Evolutionary conservation across 2,113 vertebrate genomes (phyloP).

Genomic region (Bagarius yarrelli): DNA sequence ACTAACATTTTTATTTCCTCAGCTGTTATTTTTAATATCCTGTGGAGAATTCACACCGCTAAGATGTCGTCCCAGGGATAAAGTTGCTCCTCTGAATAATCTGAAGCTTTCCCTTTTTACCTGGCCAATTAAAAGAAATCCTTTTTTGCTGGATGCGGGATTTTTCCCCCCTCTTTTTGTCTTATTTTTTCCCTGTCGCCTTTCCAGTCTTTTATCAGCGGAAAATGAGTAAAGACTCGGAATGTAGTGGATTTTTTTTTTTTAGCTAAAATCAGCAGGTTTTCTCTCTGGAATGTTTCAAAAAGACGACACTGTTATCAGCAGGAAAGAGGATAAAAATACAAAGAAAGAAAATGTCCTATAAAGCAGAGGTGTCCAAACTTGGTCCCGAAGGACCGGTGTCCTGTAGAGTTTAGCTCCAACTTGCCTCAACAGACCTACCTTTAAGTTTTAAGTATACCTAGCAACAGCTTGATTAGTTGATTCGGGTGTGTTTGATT

Average conservation of each 20-base stretch:
- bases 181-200: background rate
- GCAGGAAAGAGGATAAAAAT: background rate
- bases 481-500: no score
- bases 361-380: no score
- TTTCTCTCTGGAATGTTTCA: background rate
- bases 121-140: slow-evolving; percentile 3
- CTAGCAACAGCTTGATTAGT: no score
- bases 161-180: slow-evolving; percentile 4
- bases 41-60: background rate
- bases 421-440: no score
- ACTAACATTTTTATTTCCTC: background rate
- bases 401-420: no score
- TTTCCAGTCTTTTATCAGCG: background rate
- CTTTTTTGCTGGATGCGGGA: slow-evolving; percentile 33
- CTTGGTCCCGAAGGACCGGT: no score
- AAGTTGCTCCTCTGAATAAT: slow-evolving; percentile 4
- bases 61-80: background rate
- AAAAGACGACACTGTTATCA: slow-evolving; percentile 22
- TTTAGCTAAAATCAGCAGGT: slow-evolving; percentile 23
- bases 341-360: no score
- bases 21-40: slow-evolving; percentile 1
- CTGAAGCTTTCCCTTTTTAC: slow-evolving; percentile 2
- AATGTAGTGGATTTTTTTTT: no score
- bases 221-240: background rate
- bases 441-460: no score